A percentile compares a stretch with the other conserved stretches of the same genome.
Conservation (phyloP, 2,113 vertebrate species). For the Nyctibius bracteatus region DNA sequence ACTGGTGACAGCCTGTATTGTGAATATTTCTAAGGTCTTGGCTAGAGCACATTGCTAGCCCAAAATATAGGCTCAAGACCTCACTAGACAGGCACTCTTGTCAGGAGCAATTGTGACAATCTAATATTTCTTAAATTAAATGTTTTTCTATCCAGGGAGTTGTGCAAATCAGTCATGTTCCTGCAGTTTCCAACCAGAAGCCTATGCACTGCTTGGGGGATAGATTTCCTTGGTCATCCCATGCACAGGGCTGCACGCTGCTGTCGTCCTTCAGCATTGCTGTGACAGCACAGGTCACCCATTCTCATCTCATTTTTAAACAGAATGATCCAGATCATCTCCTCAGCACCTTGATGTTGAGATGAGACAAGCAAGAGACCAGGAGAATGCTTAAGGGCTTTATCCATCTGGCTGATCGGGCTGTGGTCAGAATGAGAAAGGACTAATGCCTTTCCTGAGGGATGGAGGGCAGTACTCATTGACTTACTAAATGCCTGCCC, state of each 20-base stretch:
- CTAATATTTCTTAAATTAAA: slow-evolving; percentile 10
- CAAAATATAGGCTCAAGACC: not conserved
- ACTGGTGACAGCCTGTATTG: not conserved
- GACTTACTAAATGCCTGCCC: not conserved
- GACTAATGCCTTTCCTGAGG: not conserved
- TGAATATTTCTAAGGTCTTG: not conserved
- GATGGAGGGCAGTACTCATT: not conserved
- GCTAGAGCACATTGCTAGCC: not conserved
- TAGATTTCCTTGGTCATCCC: not conserved
- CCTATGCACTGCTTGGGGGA: not conserved
- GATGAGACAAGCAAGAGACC: not conserved
- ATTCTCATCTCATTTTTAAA: not conserved
- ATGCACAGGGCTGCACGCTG: fast-evolving
- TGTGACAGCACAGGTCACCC: not conserved
- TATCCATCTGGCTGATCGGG: not conserved
- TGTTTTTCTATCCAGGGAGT: not conserved
- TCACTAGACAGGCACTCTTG: not conserved
- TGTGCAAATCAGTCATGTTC: not conserved
- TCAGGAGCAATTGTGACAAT: not conserved
- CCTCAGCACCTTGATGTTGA: not conserved
- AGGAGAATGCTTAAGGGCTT: not conserved
- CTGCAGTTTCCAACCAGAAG: not conserved
- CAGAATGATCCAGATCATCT: not conserved
- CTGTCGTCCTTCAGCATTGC: not conserved
- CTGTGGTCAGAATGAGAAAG: not conserved